These are phyloP conservation scores for Microplitis manilae DNA, from an alignment of 2,888 invertebrate genomes.

Conservation along the genomic window DNA sequence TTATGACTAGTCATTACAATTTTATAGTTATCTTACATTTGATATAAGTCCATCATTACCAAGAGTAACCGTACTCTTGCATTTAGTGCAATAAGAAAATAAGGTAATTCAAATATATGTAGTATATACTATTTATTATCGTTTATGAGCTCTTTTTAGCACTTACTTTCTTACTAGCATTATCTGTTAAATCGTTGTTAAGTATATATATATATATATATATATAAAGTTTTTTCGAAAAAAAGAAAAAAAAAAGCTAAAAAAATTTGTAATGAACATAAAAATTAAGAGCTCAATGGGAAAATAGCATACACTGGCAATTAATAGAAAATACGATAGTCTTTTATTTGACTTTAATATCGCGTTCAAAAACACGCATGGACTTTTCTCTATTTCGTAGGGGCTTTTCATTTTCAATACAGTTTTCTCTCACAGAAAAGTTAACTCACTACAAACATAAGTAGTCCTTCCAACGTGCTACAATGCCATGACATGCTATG, in stretches of 20 bases:
- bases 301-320: slow-evolving; percentile 56
- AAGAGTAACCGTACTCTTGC: neutral
- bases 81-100: neutral
- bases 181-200: too few relatives aligned
- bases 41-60: neutral
- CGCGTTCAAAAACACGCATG: slow-evolving; percentile 31
- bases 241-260: neutral
- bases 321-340: slow-evolving; percentile 59
- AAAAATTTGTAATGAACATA: neutral
- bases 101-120: neutral
- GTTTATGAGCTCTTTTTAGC: neutral
- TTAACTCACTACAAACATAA: slow-evolving; percentile 43
- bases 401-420: slow-evolving; percentile 24
- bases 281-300: neutral
- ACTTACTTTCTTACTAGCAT: too few relatives aligned
- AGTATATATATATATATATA: too few relatives aligned
- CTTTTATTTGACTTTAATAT: slow-evolving; percentile 23
- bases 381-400: slow-evolving; percentile 38
- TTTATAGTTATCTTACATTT: slow-evolving; percentile 20
- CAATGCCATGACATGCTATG: slow-evolving; percentile 21
- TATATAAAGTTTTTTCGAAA: neutral
- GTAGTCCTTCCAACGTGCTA: neutral
- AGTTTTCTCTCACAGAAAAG: slow-evolving; percentile 53
- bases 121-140: neutral
- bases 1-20: slow-evolving; percentile 26